Evolutionary conservation across 2,888 invertebrate genomes (phyloP), one percentile per base, ranked within the genome.

Genomic region (Calameuta idolon): DNA sequence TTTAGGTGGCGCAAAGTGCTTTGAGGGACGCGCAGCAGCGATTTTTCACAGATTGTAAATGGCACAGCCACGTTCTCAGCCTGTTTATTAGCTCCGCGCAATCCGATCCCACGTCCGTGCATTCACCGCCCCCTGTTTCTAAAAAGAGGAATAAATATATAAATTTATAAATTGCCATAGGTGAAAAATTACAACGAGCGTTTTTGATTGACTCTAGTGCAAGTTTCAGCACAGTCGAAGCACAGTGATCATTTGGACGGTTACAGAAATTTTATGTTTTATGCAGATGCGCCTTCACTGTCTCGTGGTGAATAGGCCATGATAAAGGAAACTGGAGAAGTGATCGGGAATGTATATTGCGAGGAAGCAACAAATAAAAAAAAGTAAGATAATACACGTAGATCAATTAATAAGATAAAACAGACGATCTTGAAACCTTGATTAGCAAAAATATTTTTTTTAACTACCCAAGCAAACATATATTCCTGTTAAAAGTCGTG

Each of bases 1-100:
- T 77, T 86, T 84, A 86, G 74, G 79, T 83, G 78, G 80, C 81
- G 87, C 91, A 91, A 86, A 91, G 86, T 80, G 86, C 83, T 83
- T 89, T 90, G 79, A 91, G 88, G 85, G 91, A 91, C 83, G 90
- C 91, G 87, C 91, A 91, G 88, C 91, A 91, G 85, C 91, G 91
- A 83, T 83, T 89, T 86, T 84, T 90, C 86, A 91, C 90, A 85
- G 91, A 90, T 90, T 90, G 90, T 85, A 91, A 86, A 91, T 91
- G 91, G 91, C 91, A 91, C 91, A 91, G 90, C 91, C 91, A 91
- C 88, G 89, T 90, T 87, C 89, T 89, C 88, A 91, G 91, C 91
- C 91, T 91, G 88, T 89, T 88, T 85, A 91, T 91, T 89, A 91
- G 87, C 87, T 91, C 91, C 86, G 91, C 91, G 90, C 91, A 91